Conservation (phyloP, 35 echinoderm and acorn worm species). For the Holothuria glaberrima region DNA sequence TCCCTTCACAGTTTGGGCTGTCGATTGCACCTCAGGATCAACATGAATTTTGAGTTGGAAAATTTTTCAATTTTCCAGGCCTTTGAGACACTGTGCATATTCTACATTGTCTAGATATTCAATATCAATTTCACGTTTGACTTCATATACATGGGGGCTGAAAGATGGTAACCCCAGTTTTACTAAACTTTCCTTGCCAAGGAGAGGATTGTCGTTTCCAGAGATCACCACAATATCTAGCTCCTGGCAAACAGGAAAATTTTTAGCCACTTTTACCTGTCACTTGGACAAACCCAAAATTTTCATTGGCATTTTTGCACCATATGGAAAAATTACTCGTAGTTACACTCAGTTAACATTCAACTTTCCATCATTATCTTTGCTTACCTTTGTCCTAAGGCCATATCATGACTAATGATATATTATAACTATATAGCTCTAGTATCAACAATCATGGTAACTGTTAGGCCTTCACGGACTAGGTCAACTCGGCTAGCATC, state of each 20-base stretch:
- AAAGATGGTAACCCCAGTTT: neutral
- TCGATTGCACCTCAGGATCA: constrained; percentile 13
- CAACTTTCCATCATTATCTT: neutral
- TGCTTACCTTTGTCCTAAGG: neutral
- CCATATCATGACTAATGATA: neutral
- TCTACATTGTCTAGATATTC: neutral
- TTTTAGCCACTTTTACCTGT: neutral
- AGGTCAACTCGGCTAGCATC: neutral
- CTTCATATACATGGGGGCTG: constrained; percentile 10
- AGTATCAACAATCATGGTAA: neutral
- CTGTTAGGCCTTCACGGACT: neutral
- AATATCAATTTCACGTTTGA: constrained; percentile 23
- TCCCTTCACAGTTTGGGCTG: constrained; percentile 2
- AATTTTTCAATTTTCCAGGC: constrained; percentile 13
- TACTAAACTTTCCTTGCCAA: constrained; percentile 4
- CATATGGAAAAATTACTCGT: constrained; percentile 1
- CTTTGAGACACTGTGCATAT: constrained; percentile 38
- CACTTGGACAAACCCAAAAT: neutral
- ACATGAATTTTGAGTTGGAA: constrained; percentile 40
- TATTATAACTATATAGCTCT: constrained; percentile 8
- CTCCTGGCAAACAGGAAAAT: neutral
- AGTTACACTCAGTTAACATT: neutral
- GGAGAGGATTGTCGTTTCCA: neutral
- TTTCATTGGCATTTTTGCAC: neutral
- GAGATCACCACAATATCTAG: neutral